phyloP scores from a whole-genome alignment of 2,888 invertebrate genomes.

The Caenorhabditis panamensis region DNA sequence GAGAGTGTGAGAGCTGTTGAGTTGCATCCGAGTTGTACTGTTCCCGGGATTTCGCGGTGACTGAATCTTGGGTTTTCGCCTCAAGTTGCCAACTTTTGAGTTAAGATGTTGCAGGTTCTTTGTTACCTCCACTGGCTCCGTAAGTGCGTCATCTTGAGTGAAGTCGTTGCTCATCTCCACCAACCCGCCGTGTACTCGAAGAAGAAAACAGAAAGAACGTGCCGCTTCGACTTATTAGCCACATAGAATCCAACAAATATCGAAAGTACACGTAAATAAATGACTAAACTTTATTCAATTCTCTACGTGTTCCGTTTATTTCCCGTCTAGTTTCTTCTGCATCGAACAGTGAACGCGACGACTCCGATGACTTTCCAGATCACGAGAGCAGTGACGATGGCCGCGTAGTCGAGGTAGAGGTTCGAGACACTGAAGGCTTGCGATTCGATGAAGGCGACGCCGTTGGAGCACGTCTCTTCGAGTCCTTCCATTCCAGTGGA shows the following conservation, averaged over 20 bases:
- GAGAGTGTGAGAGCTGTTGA: not conserved
- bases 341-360: slow-evolving; percentile 33
- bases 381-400: slow-evolving; percentile 9
- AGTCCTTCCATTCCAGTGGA: too few species aligned
- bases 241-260: not conserved
- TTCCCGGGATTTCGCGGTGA: too few species aligned
- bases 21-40: not conserved
- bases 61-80: too few species aligned
- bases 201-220: not conserved
- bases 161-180: slow-evolving; percentile 14
- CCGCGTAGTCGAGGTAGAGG: slow-evolving; percentile 44
- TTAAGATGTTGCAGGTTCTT: not conserved
- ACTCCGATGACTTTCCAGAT: slow-evolving; percentile 46
- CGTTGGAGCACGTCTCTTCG: slow-evolving; percentile 3
- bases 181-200: not conserved
- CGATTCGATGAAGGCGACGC: slow-evolving; percentile 3
- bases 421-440: slow-evolving; percentile 16
- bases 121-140: slow-evolving; percentile 16
- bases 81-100: not conserved
- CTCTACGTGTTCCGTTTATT: not conserved
- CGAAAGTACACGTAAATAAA: not conserved
- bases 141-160: slow-evolving; percentile 30
- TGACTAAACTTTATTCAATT: not conserved
- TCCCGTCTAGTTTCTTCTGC: not conserved
- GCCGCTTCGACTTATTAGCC: too few species aligned